Evolutionary conservation across 2,797 vertebrate genomes (phyloP), one percentile per base, ranked within the genome.

Genomic region (Sylvilagus floridanus): DNA sequence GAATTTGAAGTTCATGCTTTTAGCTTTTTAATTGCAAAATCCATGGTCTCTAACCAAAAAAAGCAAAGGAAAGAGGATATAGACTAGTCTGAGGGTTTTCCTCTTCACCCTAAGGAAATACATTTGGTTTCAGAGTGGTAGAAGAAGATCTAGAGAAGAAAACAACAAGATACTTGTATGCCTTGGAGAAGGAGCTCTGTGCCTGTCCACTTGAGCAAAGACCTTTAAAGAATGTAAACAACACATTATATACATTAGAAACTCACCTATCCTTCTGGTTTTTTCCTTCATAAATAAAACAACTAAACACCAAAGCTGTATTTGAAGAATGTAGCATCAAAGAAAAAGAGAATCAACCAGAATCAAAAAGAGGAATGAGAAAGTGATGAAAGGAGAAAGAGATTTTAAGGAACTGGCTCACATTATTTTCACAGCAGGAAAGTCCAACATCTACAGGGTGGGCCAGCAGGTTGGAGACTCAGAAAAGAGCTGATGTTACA

Each of bases 281-380:
- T 93, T 92, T 91, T 85, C 26, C 35, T 93, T 69, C 32, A 75
- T 65, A 91, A 89, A 60, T 26, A 96, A 87, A 84, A 16, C n/a
- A 90, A 68, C 30, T 72, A 84, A 84, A 19, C 66, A 63, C 21
- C 62, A 81, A 12, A 72, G 42, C 60, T 71, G 68, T 54, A 24
- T 50, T 60, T 86, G 54, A 94, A 88, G 16, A 89, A 54, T 85
- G 24, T 2, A 69, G n/a, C 6, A 78, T 52, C 21, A 83, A 76
- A 79, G 11, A 83, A 60, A 77, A 62, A 81, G 37, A 42, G 78
- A 94, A 93, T 63, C 4, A 90, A 14, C 16, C 73, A 52, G n/a
- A 75, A 32, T 28, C 37, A 21, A 17, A 89, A 65, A 84, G 37
- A 5, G 4, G 2, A 28, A 13, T 21, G 4, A 78, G 42, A 30